Evolutionary conservation across 2,888 invertebrate species (phyloP).

Genomic region (Ochlodes sylvanus): DNA sequence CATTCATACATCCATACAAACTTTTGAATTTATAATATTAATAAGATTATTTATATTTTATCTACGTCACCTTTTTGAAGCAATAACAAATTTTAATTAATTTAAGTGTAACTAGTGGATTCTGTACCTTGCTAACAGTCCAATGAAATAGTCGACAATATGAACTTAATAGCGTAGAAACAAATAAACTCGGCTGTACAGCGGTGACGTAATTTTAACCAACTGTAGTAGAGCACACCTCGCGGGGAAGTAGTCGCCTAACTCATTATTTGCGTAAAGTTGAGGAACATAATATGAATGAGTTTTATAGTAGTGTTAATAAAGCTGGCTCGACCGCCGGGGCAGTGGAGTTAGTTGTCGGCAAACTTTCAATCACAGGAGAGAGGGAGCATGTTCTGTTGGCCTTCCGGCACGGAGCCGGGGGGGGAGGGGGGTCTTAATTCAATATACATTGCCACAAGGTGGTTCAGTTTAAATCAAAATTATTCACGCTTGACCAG

Average conservation of each 20-base stretch:
- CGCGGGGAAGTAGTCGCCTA: neutral
- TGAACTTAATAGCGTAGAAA: too few relatives aligned
- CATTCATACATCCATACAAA: too few relatives aligned
- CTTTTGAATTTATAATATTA: too few relatives aligned
- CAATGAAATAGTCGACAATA: too few relatives aligned
- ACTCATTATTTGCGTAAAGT: slow-evolving; percentile 22
- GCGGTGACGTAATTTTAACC: neutral
- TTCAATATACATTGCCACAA: neutral
- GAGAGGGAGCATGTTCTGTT: neutral
- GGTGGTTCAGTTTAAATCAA: neutral
- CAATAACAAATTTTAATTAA: too few relatives aligned
- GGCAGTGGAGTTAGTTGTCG: slow-evolving; percentile 5
- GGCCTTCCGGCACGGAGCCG: too few relatives aligned
- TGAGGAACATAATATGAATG: slow-evolving; percentile 14
- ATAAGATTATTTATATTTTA: too few relatives aligned
- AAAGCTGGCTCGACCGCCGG: neutral
- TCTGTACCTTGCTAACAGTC: too few relatives aligned
- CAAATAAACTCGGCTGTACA: neutral
- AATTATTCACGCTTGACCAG: too few relatives aligned
- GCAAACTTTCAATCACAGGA: slow-evolving; percentile 11
- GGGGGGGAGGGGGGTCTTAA: neutral
- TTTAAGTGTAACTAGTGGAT: too few relatives aligned
- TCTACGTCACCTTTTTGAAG: too few relatives aligned
- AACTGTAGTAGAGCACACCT: neutral
- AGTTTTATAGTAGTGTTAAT: slow-evolving; percentile 8